Evolutionary conservation across 2,797 vertebrate genomes (phyloP), one percentile per base, ranked within the genome.

Genomic region (Epinephelus awoara): DNA sequence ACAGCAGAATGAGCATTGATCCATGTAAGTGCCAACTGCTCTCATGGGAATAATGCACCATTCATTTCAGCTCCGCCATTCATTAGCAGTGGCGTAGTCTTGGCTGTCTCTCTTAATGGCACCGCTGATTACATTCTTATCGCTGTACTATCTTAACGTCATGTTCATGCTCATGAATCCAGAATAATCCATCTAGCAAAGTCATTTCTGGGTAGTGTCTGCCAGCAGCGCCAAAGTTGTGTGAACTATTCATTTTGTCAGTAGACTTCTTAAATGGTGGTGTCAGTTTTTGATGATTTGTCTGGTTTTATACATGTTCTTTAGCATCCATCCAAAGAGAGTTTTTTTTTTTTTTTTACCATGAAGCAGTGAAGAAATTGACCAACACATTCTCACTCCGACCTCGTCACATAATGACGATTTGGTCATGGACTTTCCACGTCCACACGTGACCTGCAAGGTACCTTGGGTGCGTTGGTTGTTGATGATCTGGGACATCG

Each of bases 111-210:
- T 51, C 23, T 25, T 66, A 69, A 69, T 56, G 65, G 50, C 49
- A 11, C 11, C 23, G 0, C 55, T 76, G 80, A 88, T 88, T 82
- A 76, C 55, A 80, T 64, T 82, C 70, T 77, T 29, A 57, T 62
- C 55, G 5, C 79, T 42, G 21, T 50, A 50, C 63, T 80, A 46
- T 65, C 27, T 75, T 50, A 79, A 42, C 21, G 15, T 69, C 27
- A 6, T 17, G 59, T 59, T 84, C 64, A 27, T 57, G 69, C 58
- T 69, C 72, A 55, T 67, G 49, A 68, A 79, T 76, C 61, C 14
- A n/a, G 52, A 87, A 83, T 79, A 72, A 84, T 73, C 52, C 49
- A 67, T 89, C 67, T 8, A 50, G 55, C 34, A 17, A 27, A 67
- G 64, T 62, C 38, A 21, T 54, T 74, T 75, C 59, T 64, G 21